phyloP scores from a whole-genome alignment of 2,888 invertebrate genomes.

The Eupsilia transversa region DNA sequence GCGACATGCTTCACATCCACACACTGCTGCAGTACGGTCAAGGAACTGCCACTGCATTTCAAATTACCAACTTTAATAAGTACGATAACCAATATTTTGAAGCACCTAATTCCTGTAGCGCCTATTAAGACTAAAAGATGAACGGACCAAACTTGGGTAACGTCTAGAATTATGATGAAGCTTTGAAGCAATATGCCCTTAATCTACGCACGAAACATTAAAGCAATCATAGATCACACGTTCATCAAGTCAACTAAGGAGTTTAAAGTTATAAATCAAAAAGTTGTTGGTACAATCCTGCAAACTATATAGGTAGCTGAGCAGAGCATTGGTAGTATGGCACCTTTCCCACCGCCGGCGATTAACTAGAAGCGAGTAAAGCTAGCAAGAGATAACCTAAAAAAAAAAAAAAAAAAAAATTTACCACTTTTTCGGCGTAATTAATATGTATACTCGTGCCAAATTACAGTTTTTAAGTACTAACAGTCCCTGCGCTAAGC shows the following conservation, averaged over 20 bases:
- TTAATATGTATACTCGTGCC: no score
- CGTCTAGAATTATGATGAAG: conserved; percentile 11
- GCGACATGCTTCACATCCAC: background rate
- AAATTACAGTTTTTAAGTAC: no score
- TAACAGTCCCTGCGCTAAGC: no score
- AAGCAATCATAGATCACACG: conserved; percentile 52
- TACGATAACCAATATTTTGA: background rate
- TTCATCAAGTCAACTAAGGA: conserved; percentile 41
- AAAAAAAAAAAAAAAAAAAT: no score
- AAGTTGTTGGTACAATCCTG: conserved; percentile 16
- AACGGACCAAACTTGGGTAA: conserved; percentile 19
- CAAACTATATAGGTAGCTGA: conserved; percentile 11
- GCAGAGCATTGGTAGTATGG: conserved; percentile 2
- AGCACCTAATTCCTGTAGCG: background rate
- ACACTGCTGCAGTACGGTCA: background rate
- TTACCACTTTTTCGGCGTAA: no score
- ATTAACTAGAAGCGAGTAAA: background rate
- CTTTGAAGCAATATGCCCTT: conserved; percentile 41
- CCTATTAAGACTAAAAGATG: background rate
- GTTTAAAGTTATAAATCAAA: conserved; percentile 44
- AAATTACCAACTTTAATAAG: background rate
- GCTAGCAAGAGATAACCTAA: no score
- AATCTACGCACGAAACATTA: conserved; percentile 47
- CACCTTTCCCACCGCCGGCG: background rate
- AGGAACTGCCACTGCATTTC: background rate